phyloP scores from a whole-genome alignment of 1,140 invertebrate species.

The Pogonus chalceus region DNA sequence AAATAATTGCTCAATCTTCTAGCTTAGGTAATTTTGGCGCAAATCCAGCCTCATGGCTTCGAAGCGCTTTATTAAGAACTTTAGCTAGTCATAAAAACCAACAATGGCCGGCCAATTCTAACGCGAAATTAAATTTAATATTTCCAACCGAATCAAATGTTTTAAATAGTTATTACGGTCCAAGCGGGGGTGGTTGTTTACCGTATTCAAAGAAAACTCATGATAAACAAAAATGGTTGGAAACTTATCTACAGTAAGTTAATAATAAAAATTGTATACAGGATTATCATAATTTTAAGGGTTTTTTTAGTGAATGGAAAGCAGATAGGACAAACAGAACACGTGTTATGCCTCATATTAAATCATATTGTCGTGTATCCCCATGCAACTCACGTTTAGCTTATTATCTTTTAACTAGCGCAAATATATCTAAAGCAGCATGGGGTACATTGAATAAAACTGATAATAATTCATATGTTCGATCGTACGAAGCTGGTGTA shows the following conservation, averaged over 20 bases:
- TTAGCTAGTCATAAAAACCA: slow-evolving; percentile 43
- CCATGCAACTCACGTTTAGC: slow-evolving; percentile 51
- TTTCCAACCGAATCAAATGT: slow-evolving; percentile 76
- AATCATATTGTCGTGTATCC: slow-evolving; percentile 74
- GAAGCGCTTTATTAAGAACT: slow-evolving; percentile 51
- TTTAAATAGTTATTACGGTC: slow-evolving; percentile 69
- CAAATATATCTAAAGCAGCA: slow-evolving; percentile 90
- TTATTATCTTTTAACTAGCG: slow-evolving; percentile 83
- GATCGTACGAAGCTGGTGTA: slow-evolving; percentile 88
- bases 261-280: not conserved
- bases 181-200: slow-evolving; percentile 75
- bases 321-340: slow-evolving; percentile 54
- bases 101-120: slow-evolving; percentile 22
- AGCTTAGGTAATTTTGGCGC: slow-evolving; percentile 80
- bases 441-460: slow-evolving; percentile 74
- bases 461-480: slow-evolving; percentile 54
- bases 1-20: slow-evolving; percentile 74
- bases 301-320: slow-evolving; percentile 68
- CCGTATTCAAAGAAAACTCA: slow-evolving; percentile 73
- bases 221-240: slow-evolving; percentile 79
- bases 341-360: slow-evolving; percentile 87
- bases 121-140: slow-evolving; percentile 35
- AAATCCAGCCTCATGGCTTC: slow-evolving; percentile 57
- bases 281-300: slow-evolving; percentile 11
- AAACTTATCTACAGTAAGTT: slow-evolving; percentile 64